Evolutionary conservation across 1,140 invertebrate species (phyloP).

Genomic region (Dreissena rostriformis): DNA sequence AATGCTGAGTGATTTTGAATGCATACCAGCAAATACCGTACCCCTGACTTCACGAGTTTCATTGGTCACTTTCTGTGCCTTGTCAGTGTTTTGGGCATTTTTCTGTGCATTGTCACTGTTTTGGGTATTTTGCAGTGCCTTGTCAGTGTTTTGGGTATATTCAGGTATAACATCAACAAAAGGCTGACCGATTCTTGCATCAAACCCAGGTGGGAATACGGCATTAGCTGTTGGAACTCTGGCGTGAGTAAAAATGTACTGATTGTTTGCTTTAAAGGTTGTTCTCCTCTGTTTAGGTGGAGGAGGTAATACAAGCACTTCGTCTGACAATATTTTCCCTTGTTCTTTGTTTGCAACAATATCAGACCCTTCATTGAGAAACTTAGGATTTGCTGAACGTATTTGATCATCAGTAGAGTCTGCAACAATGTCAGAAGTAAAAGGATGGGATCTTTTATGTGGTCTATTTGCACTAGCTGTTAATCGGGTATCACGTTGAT

Average conservation of each 20-base stretch:
- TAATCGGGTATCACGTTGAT: background rate
- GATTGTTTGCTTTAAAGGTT: background rate
- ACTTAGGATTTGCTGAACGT: background rate
- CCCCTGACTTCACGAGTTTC: background rate
- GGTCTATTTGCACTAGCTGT: background rate
- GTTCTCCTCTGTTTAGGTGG: constrained; percentile 55
- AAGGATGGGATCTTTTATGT: constrained; percentile 3
- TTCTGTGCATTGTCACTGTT: background rate
- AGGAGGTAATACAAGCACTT: constrained; percentile 55
- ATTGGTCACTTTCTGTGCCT: constrained; percentile 40
- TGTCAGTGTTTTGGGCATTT: constrained; percentile 18
- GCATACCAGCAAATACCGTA: background rate
- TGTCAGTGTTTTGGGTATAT: background rate
- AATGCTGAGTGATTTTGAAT: no score
- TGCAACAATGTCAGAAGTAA: no score
- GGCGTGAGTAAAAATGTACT: constrained; percentile 60
- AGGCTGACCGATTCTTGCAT: constrained; percentile 50
- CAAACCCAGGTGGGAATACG: constrained; percentile 63
- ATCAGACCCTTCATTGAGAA: background rate
- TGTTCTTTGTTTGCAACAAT: background rate
- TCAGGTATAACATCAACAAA: background rate
- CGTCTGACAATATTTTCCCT: background rate
- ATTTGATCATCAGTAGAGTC: background rate
- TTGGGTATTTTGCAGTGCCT: background rate
- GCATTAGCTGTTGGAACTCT: constrained; percentile 69